Evolutionary conservation across 2,888 invertebrate genomes (phyloP).

Genomic region (Molorchus minor): DNA sequence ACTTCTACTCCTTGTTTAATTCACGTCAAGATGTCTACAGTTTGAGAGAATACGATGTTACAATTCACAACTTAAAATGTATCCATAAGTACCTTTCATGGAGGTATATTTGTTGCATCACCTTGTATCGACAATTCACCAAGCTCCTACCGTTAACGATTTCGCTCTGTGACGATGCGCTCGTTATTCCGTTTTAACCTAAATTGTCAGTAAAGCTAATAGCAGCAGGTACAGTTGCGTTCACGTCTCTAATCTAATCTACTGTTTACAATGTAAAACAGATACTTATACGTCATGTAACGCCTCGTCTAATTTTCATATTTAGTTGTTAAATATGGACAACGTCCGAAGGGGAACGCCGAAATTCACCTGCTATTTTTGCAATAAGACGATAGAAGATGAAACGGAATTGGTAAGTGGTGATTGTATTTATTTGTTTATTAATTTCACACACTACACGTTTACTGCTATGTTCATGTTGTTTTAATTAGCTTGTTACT

Average conservation of each 20-base stretch:
- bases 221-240: constrained; percentile 9
- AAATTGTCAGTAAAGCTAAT: constrained; percentile 10
- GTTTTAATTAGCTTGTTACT: too few relatives aligned
- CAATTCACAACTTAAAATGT: too few relatives aligned
- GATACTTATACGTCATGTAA: constrained; percentile 25
- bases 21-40: too few relatives aligned
- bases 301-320: constrained; percentile 27
- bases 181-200: neutral
- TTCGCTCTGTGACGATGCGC: constrained; percentile 12
- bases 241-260: constrained; percentile 38
- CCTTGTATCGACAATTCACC: too few relatives aligned
- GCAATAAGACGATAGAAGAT: constrained; percentile 72
- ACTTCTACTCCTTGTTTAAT: too few relatives aligned
- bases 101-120: too few relatives aligned
- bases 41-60: too few relatives aligned
- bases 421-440: constrained; percentile 4
- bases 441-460: neutral
- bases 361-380: constrained; percentile 71
- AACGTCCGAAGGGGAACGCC: constrained; percentile 19
- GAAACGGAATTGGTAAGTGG: constrained; percentile 71
- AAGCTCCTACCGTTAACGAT: too few relatives aligned
- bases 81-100: too few relatives aligned
- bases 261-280: constrained; percentile 34
- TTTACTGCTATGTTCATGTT: neutral
- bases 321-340: constrained; percentile 35